phyloP scores from a whole-genome alignment of 2,797 vertebrate genomes.

The Pogoniulus pusillus region DNA sequence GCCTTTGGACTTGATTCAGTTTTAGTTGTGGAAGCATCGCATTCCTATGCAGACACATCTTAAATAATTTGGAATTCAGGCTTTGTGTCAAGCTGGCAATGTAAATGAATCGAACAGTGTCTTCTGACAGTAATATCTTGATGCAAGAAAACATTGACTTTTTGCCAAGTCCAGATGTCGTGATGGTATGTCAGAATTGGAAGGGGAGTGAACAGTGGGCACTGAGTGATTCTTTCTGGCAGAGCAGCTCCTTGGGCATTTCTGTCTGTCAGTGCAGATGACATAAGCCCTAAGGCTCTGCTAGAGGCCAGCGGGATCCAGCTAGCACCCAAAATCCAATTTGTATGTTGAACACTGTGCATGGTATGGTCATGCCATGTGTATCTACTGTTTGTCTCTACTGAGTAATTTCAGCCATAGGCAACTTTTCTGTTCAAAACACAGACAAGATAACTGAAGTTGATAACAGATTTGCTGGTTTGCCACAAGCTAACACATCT shows the following conservation, averaged over 20 bases:
- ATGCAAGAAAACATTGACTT: not conserved
- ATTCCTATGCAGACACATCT: not conserved
- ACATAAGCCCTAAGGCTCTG: not conserved
- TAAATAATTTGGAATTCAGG: not conserved
- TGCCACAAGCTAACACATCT: constrained; percentile 32
- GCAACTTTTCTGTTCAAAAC: constrained; percentile 25
- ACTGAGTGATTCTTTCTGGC: not conserved
- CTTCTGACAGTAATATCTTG: not conserved
- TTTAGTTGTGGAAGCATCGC: not conserved
- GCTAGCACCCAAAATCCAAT: not conserved
- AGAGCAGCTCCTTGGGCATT: not conserved
- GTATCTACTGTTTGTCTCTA: not conserved
- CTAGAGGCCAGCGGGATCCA: not conserved
- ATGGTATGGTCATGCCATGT: not conserved
- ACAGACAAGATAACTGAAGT: constrained; percentile 8
- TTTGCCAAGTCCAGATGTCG: not conserved
- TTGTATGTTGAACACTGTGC: not conserved
- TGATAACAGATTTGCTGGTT: constrained; percentile 23
- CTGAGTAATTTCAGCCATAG: constrained; percentile 41
- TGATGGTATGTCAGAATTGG: not conserved
- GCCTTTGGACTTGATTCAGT: not conserved
- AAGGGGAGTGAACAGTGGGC: not conserved
- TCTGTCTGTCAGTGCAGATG: constrained; percentile 1
- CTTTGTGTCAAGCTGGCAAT: not conserved
- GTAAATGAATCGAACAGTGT: not conserved